These are phyloP conservation scores for Nothoprocta pentlandii DNA, from an alignment of 2,113 vertebrate genomes.

Conservation along the genomic window DNA sequence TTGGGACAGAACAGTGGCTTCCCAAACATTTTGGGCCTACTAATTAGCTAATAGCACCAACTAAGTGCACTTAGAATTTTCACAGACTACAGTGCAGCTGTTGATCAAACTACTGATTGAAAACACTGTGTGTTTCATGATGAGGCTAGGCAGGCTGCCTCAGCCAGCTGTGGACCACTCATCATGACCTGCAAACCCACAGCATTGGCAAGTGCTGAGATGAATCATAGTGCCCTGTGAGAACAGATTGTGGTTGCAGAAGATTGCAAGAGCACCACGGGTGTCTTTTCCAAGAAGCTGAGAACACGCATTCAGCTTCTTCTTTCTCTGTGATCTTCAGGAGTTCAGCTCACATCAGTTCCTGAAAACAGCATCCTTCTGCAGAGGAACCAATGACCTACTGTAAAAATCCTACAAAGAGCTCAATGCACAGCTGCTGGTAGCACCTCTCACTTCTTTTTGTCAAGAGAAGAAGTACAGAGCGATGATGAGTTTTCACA, in stretches of 20 bases:
- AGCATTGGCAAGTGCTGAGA: neutral
- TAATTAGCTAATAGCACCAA: neutral
- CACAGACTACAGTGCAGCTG: neutral
- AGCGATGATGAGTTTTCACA: slow-evolving; percentile 23
- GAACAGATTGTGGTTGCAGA: neutral
- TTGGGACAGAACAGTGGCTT: neutral
- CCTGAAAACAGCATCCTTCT: slow-evolving; percentile 23
- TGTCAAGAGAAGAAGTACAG: neutral
- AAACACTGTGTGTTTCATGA: slow-evolving; percentile 15
- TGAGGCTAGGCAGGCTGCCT: neutral
- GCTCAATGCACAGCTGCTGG: neutral
- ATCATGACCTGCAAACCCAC: neutral
- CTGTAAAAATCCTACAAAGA: neutral
- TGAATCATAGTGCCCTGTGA: neutral
- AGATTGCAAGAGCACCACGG: neutral
- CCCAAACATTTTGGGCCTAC: neutral
- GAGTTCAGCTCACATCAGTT: neutral
- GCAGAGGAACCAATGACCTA: neutral
- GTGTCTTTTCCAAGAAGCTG: slow-evolving; percentile 33
- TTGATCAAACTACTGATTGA: slow-evolving; percentile 40
- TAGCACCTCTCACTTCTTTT: slow-evolving; percentile 19
- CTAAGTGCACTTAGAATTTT: neutral
- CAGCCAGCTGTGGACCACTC: neutral
- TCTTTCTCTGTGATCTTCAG: neutral
- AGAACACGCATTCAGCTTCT: neutral